Percentiles rank a stretch among this genome's conserved stretches.
Conservation (phyloP, 2,888 invertebrate species). For the Pecten maximus region DNA sequence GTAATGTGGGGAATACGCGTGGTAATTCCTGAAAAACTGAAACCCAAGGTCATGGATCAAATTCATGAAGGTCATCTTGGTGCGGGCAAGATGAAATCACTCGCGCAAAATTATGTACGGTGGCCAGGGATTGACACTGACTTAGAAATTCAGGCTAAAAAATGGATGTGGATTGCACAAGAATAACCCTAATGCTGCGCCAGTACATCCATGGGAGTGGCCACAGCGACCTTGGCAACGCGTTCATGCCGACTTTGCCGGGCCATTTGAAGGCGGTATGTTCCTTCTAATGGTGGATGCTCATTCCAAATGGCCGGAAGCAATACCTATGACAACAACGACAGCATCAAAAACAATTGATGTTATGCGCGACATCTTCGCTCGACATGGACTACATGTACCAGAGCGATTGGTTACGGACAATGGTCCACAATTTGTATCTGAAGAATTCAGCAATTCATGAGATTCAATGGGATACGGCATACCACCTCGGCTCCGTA, state of each 20-base stretch:
- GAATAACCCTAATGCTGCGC: conserved; percentile 60
- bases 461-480: no score
- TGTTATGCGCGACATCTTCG: no score
- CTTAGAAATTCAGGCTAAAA: conserved; percentile 61
- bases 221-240: conserved; percentile 78
- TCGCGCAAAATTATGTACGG: conserved; percentile 71
- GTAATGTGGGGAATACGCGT: conserved; percentile 67
- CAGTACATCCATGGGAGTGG: conserved; percentile 71
- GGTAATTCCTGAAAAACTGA: conserved; percentile 66
- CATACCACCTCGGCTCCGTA: no score
- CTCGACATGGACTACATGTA: no score
- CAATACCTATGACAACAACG: no score
- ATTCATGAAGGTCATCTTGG: conserved; percentile 73
- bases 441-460: no score
- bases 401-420: no score
- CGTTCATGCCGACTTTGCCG: conserved; percentile 81
- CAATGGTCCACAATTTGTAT: no score
- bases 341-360: no score
- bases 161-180: conserved; percentile 51
- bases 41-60: conserved; percentile 58
- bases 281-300: conserved; percentile 81
- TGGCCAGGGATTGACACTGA: conserved; percentile 67
- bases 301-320: conserved; percentile 83
- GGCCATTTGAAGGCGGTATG: no score
- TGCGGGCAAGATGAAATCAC: conserved; percentile 68